Conservation (phyloP, 2,888 invertebrate species). For the Steinernema carpocapsae region DNA sequence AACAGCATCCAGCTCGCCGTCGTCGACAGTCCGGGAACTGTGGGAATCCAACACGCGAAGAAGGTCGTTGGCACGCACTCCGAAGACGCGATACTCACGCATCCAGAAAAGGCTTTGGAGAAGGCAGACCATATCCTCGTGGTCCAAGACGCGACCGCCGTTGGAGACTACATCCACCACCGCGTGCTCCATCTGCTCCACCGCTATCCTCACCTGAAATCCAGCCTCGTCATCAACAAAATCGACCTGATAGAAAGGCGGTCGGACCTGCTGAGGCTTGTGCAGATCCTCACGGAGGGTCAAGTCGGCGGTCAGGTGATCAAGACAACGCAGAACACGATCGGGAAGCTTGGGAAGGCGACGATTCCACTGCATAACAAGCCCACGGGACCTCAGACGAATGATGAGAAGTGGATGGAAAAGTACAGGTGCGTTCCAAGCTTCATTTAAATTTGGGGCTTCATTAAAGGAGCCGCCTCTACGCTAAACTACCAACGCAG, state of each 20-base stretch:
- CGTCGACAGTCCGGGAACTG: conserved; percentile 90
- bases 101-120: conserved; percentile 63
- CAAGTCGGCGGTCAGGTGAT: conserved; percentile 66
- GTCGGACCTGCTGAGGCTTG: conserved; percentile 78
- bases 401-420: conserved; percentile 58
- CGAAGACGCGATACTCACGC: conserved; percentile 55
- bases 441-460: not conserved
- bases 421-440: conserved; percentile 48
- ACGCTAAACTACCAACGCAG: too few species aligned
- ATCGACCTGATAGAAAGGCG: conserved; percentile 75
- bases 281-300: conserved; percentile 77
- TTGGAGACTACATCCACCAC: conserved; percentile 65
- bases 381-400: conserved; percentile 34
- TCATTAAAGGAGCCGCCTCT: too few species aligned
- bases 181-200: conserved; percentile 65
- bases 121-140: conserved; percentile 65
- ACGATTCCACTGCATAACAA: conserved; percentile 43
- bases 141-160: conserved; percentile 64
- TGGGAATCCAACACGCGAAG: conserved; percentile 70
- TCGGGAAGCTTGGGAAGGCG: conserved; percentile 44
- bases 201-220: conserved; percentile 67
- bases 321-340: conserved; percentile 40
- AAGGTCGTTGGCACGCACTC: conserved; percentile 49
- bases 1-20: conserved; percentile 81
- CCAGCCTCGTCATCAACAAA: conserved; percentile 87